A percentile compares a stretch with the other conserved stretches of the same genome.
These are phyloP conservation scores for Ephestia elutella DNA, from an alignment of 1,140 invertebrate species.

Conservation along the genomic window DNA sequence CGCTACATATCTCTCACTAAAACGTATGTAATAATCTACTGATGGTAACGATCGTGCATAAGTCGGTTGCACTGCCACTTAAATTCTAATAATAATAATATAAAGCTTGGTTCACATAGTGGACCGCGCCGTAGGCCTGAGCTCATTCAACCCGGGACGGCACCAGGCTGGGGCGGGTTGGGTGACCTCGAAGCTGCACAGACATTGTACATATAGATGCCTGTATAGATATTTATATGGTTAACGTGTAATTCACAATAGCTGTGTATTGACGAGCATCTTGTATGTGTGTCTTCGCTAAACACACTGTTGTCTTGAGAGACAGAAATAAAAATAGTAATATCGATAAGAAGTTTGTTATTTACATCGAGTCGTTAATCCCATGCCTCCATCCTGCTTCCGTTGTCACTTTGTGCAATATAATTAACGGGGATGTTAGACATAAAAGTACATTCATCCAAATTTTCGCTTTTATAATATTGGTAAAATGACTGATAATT, in stretches of 20 bases:
- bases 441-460: too few relatives aligned
- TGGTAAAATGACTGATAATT: too few relatives aligned
- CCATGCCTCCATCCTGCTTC: conserved; percentile 4
- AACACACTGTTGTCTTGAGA: conserved; percentile 58
- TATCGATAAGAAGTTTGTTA: conserved; percentile 50
- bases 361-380: conserved; percentile 27
- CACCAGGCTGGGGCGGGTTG: conserved; percentile 11
- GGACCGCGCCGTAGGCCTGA: conserved; percentile 29
- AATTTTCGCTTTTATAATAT: too few relatives aligned
- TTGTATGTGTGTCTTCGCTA: conserved; percentile 60
- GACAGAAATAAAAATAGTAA: conserved; percentile 71
- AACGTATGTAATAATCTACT: conserved; percentile 22
- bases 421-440: too few relatives aligned
- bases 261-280: conserved; percentile 59
- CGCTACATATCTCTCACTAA: conserved; percentile 55
- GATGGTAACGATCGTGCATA: conserved; percentile 42
- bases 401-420: neutral
- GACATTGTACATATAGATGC: conserved; percentile 66
- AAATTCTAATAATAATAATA: conserved; percentile 38
- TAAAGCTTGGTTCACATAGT: conserved; percentile 52
- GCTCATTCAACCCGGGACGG: too few relatives aligned
- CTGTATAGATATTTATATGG: conserved; percentile 71
- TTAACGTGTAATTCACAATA: conserved; percentile 50
- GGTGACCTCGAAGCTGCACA: conserved; percentile 37
- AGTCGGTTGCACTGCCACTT: conserved; percentile 61